A percentile compares a stretch with the other conserved stretches of the same genome.
Conservation (phyloP, 2,113 vertebrate species). For the Eurystomus gularis region DNA sequence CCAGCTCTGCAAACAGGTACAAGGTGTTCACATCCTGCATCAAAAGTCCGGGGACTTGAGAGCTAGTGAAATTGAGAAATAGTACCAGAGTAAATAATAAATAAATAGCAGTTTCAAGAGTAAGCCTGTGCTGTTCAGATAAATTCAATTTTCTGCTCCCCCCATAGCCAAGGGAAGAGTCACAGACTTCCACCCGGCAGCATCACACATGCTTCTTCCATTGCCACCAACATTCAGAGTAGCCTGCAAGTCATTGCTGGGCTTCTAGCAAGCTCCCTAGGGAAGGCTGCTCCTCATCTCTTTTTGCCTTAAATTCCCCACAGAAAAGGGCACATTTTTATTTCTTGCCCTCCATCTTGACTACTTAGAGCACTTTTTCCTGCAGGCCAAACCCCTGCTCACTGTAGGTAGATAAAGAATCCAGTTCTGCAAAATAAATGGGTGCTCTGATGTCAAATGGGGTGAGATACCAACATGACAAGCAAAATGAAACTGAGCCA, state of each 20-base stretch:
- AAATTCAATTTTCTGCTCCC: not conserved
- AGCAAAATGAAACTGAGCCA: not conserved
- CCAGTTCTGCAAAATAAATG: not conserved
- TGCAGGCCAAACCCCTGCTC: not conserved
- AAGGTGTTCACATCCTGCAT: rapidly evolving
- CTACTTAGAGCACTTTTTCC: not conserved
- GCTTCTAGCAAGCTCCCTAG: not conserved
- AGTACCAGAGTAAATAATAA: not conserved
- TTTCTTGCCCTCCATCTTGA: not conserved
- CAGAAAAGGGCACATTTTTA: not conserved
- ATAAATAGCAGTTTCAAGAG: not conserved
- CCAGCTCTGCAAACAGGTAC: not conserved
- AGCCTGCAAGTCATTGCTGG: not conserved
- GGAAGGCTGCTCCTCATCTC: not conserved
- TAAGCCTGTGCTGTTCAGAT: not conserved
- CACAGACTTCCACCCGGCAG: not conserved
- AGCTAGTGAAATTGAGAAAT: not conserved
- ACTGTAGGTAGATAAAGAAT: not conserved
- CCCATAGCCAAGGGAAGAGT: not conserved
- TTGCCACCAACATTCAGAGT: not conserved
- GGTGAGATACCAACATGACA: not conserved
- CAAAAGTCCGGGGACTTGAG: not conserved
- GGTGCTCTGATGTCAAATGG: not conserved
- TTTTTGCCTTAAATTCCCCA: not conserved
- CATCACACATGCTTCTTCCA: not conserved